Base-by-base conservation (phyloP, 2,888 invertebrate species). In the Volucella inanis region DNA sequence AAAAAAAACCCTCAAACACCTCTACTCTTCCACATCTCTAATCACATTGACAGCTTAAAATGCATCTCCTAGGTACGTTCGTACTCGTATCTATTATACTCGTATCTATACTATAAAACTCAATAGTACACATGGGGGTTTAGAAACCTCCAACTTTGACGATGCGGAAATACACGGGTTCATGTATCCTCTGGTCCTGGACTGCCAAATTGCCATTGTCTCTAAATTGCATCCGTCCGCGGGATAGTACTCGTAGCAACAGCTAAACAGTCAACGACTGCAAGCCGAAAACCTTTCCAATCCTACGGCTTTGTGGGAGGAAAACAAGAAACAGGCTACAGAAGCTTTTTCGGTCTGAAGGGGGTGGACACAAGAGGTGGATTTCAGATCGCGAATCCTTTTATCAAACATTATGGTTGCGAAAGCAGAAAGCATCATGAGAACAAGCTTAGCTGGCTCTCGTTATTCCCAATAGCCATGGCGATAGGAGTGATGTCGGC, bases 181-280 rank as follows among this genome's bases (percentile, higher is more conserved):
- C 62, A 55, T 62, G 68, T 54, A 31, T 54, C 55, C 18, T 49
- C 31, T 54, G 10, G 74, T 52, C 22, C 59, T 47, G 39, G 59
- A 49, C 52, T 64, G 65, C 65, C 62, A 6, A 49, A 41, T 41
- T 61, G 14, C 15, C 62, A 47, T 62, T 57, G 74, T 75, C 49
- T 65, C 49, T 50, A 52, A 77, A 54, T 54, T 61, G 61, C 43
- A 68, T 62, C 54, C 68, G 45, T 62, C 47, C 62, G 70, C 68
- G 47, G 47, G 39, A 65, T 55, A 47, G 22, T 18, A 12, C 22
- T 45, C 38, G 11, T 31, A 71, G 65, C 65, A 72, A 71, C 65
- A 72, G 67, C 68, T 68, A 74, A 54, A 74, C 52, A 79, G 79
- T 79, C 79, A 72, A 67, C 71, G 50, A 55, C 57, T 64, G 50